Percentiles rank a stretch among this genome's conserved stretches.
These are phyloP conservation scores for Scaptomyza pallida DNA, from an alignment of 1,140 invertebrate species.

Conservation along the genomic window DNA sequence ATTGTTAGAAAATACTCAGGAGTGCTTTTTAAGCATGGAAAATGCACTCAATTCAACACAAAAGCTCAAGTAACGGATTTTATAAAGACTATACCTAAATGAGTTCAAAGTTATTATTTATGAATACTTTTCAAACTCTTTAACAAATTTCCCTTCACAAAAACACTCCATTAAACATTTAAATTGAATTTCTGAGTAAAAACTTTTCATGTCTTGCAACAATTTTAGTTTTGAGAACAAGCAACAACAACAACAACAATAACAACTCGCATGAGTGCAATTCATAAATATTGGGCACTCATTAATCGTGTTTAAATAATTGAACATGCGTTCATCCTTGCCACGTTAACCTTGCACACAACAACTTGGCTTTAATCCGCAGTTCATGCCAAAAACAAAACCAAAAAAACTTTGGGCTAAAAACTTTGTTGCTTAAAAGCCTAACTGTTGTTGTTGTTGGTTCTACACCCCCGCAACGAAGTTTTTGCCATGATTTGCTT, in stretches of 20 bases:
- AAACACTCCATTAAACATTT: not conserved
- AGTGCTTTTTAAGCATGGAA: not conserved
- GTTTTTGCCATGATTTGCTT: conserved; percentile 13
- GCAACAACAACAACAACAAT: no score
- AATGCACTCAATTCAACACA: not conserved
- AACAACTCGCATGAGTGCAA: conserved; percentile 1
- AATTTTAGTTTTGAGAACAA: not conserved
- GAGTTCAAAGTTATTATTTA: no score
- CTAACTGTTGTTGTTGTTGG: conserved; percentile 1
- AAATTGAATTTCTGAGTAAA: not conserved
- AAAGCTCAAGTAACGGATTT: no score
- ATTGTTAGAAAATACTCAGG: not conserved
- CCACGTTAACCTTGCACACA: conserved; percentile 19
- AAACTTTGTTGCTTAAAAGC: no score
- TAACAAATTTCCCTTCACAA: not conserved
- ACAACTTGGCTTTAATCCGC: conserved; percentile 26
- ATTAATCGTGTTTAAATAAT: conserved; percentile 22
- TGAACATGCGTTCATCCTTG: conserved; percentile 32
- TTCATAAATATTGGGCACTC: conserved; percentile 1
- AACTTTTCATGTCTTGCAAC: no score
- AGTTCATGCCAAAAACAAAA: conserved; percentile 14
- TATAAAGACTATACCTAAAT: no score
- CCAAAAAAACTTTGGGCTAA: conserved; percentile 19
- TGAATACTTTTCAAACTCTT: no score
- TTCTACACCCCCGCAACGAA: conserved; percentile 12